phyloP scores from a whole-genome alignment of 2,113 vertebrate genomes.

The Nycticorax nycticorax region DNA sequence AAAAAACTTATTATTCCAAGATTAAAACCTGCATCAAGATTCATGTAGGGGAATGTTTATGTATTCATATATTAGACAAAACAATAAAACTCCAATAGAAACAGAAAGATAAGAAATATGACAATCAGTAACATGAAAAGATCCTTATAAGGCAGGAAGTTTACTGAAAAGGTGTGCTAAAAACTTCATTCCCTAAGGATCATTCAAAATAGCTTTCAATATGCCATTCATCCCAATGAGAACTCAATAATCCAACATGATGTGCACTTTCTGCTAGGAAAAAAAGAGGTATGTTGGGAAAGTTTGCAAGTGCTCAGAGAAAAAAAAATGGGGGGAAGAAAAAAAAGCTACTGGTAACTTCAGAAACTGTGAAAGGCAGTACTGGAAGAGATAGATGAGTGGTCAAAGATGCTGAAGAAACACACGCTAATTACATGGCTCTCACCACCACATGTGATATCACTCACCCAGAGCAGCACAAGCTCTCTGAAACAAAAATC shows the following conservation, averaged over 20 bases:
- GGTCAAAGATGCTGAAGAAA: background rate
- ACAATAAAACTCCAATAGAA: background rate
- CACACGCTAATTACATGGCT: conserved; percentile 2
- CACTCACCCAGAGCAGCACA: conserved; percentile 1
- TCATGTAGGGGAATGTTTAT: background rate
- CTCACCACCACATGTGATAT: conserved; percentile 31
- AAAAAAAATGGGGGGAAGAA: no score
- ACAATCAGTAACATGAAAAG: background rate
- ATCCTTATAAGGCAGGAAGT: background rate
- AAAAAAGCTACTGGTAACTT: background rate
- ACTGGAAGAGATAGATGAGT: background rate
- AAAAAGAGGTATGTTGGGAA: background rate
- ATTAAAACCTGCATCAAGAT: background rate
- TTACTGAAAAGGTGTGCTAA: background rate
- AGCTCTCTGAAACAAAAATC: background rate
- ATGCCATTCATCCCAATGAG: background rate
- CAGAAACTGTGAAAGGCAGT: background rate
- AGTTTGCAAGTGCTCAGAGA: background rate
- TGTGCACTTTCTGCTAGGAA: background rate
- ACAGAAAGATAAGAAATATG: background rate
- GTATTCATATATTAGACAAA: background rate
- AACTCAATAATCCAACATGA: background rate
- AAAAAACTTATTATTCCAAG: background rate
- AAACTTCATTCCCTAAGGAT: background rate
- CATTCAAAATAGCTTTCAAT: background rate